These are phyloP conservation scores for Tuberolachnus salignus DNA, from an alignment of 2,888 invertebrate species.

Conservation along the genomic window DNA sequence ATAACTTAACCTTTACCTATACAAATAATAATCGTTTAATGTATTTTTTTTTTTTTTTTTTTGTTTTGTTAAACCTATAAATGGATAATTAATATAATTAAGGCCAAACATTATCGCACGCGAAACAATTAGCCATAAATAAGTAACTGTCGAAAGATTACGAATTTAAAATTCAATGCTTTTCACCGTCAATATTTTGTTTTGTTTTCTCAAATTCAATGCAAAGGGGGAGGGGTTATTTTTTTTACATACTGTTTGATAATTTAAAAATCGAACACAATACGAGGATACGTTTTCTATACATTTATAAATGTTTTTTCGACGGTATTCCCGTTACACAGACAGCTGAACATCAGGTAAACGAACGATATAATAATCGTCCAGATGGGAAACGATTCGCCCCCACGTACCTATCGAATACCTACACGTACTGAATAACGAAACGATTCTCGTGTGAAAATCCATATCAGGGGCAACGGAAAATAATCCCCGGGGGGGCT, in stretches of 20 bases:
- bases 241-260: no score
- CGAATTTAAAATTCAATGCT: background rate
- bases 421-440: background rate
- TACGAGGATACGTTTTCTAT: background rate
- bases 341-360: slow-evolving; percentile 52
- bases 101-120: no score
- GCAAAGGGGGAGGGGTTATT: background rate
- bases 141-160: background rate
- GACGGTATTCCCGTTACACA: background rate
- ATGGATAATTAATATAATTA: no score
- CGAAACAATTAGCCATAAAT: no score
- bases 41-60: no score
- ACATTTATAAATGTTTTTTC: background rate
- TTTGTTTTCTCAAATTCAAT: background rate
- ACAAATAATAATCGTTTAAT: no score
- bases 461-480: no score
- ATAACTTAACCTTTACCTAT: no score
- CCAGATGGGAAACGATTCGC: slow-evolving; percentile 24
- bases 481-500: no score
- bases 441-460: slow-evolving; percentile 3
- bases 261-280: slow-evolving; percentile 11
- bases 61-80: no score
- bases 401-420: no score
- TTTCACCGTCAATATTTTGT: background rate
- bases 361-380: slow-evolving; percentile 21